A percentile compares a stretch with the other conserved stretches of the same genome.
phyloP scores from a whole-genome alignment of 2,797 vertebrate genomes.

The Arctocebus calabarensis region DNA sequence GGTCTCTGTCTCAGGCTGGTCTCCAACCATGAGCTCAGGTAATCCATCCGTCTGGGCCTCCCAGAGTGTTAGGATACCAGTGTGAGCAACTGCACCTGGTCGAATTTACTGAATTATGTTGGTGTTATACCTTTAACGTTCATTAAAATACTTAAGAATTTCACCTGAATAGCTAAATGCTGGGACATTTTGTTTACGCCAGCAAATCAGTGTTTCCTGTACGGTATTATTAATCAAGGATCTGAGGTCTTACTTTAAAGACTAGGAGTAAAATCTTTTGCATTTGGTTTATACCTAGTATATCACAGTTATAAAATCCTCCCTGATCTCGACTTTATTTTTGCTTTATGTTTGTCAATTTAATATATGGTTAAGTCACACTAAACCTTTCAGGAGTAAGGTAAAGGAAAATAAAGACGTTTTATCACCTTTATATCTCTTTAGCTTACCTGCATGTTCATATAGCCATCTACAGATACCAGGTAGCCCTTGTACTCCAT shows the following conservation, averaged over 20 bases:
- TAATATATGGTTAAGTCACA: not conserved
- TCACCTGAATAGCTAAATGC: not conserved
- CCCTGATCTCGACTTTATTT: not conserved
- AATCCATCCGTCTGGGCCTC: no score
- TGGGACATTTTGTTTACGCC: not conserved
- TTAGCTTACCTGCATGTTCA: conserved; percentile 97
- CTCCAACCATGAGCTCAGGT: no score
- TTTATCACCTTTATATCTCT: not conserved
- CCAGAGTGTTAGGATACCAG: no score
- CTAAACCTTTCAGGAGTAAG: not conserved
- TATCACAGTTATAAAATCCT: not conserved
- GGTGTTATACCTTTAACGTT: not conserved
- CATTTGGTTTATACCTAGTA: not conserved
- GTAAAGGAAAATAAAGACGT: not conserved
- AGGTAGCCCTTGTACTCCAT: conserved; percentile 99
- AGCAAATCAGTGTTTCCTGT: not conserved
- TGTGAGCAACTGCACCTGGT: no score
- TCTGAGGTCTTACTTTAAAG: not conserved
- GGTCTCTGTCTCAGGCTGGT: no score
- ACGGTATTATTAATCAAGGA: not conserved
- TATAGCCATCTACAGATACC: conserved; percentile 98
- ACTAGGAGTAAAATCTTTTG: not conserved
- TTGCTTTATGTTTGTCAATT: not conserved
- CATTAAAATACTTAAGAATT: conserved; percentile 30
- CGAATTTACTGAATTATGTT: not conserved